Evolutionary conservation across 1,140 invertebrate genomes (phyloP).

Genomic region (Teleogryllus occipitalis): DNA sequence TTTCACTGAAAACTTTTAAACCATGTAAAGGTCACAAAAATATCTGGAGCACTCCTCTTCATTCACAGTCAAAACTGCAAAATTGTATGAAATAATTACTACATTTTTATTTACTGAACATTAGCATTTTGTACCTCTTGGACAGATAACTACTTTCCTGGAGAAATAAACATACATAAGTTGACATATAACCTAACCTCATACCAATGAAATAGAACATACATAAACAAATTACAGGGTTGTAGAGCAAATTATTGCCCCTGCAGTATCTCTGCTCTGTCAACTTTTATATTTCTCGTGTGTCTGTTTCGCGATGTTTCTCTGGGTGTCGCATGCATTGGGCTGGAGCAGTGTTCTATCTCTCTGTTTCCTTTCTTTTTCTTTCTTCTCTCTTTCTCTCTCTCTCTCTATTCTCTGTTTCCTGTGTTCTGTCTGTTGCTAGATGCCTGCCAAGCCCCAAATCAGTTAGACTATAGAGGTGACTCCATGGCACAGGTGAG

Average conservation of each 20-base stretch:
- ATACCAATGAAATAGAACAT: not conserved
- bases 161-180: too few species aligned
- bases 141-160: too few species aligned
- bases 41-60: too few species aligned
- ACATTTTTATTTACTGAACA: too few species aligned
- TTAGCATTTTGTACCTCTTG: too few species aligned
- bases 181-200: too few species aligned
- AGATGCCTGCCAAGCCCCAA: slow-evolving; percentile 49
- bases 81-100: too few species aligned
- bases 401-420: slow-evolving; percentile 20
- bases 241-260: not conserved
- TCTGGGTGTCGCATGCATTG: slow-evolving; percentile 18
- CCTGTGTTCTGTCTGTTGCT: slow-evolving; percentile 40
- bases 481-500: slow-evolving; percentile 10
- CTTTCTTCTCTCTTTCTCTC: slow-evolving; percentile 25
- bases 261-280: not conserved
- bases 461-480: slow-evolving; percentile 24
- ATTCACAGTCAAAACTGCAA: too few species aligned
- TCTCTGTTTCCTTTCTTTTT: slow-evolving; percentile 32
- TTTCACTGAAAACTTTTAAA: too few species aligned
- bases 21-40: too few species aligned
- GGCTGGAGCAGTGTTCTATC: slow-evolving; percentile 11
- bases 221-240: not conserved
- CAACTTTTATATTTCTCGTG: not conserved
- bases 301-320: not conserved